These are phyloP conservation scores for Drosophila mojavensis DNA, from an alignment of 1,140 invertebrate genomes.

Conservation along the genomic window DNA sequence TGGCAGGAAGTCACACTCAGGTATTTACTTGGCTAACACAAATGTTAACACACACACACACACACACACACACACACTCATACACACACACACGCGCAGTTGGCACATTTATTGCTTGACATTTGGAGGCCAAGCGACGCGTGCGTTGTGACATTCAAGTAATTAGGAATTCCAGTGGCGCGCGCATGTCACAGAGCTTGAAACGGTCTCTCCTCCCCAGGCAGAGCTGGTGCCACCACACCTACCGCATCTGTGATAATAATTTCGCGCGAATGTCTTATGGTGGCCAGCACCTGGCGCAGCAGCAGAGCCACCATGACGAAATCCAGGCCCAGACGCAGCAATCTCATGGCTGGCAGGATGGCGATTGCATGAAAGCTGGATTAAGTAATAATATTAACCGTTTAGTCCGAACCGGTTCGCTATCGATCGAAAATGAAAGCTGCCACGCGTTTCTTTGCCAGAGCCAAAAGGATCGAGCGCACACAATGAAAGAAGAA, in stretches of 20 bases:
- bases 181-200: constrained; percentile 21
- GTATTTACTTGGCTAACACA: constrained; percentile 39
- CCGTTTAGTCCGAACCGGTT: constrained; percentile 64
- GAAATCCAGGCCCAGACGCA: constrained; percentile 51
- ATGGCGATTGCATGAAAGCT: constrained; percentile 67
- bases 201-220: background rate
- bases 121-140: constrained; percentile 78
- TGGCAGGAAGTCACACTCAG: constrained; percentile 20
- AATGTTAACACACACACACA: constrained; percentile 22
- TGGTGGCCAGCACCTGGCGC: constrained; percentile 58
- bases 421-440: constrained; percentile 51
- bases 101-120: constrained; percentile 74
- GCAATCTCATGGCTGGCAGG: constrained; percentile 67
- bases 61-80: constrained; percentile 26
- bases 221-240: constrained; percentile 4
- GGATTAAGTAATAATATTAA: constrained; percentile 64
- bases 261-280: constrained; percentile 76
- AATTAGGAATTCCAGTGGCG: constrained; percentile 67
- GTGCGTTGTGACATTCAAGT: constrained; percentile 75
- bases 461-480: constrained; percentile 49
- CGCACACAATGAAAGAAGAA: constrained; percentile 46
- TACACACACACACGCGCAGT: constrained; percentile 31
- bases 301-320: constrained; percentile 54
- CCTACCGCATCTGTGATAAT: constrained; percentile 83
- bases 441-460: constrained; percentile 6